Base-by-base conservation (phyloP, 2,113 vertebrate species). In the Eclectus roratus region DNA sequence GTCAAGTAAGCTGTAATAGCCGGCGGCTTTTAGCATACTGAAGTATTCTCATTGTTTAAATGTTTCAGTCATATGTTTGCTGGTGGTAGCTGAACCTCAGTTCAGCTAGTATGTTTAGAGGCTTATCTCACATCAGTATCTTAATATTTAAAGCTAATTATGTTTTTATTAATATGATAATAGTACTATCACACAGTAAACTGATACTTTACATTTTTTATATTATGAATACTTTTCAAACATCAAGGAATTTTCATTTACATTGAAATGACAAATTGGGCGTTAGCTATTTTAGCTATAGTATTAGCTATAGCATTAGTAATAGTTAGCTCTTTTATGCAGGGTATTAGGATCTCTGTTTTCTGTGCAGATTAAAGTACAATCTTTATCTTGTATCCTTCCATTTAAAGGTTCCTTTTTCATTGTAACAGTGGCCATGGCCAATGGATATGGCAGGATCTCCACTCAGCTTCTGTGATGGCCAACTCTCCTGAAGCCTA, bases 91-190 rank as follows among this genome's bases (percentile, higher is more conserved):
- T 82, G 39, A 79, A 60, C 43, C 27, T 86, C 21, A 35, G 21
- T 35, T 35, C 21, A 58, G 21, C 8, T 16, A 3, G 44, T 80
- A 69, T 43, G 37, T 94, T 93, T 72, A 72, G 60, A 73, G 31
- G 17, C 55, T 88, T 90, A 76, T 88, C 76, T 92, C 41, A 81
- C 39, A 53, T 79, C 15, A 55, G 17, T 46, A 74, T 89, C 58
- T 78, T 85, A n/a, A n/a, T 85, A 72, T 88, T 88, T 89, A 63
- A 64, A 66, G 44, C 49, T 87, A 80, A 91, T 87, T 82, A 60
- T 86, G 68, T 83, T 88, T 60, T 94, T 61, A 92, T 95, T 93
- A 89, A 77, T 91, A 56, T 52, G 49, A 35, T 84, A 84, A 71
- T 93, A 68, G 33, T 47, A 41, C 61, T 73, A 70, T 88, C 70